Percentiles rank a stretch among this genome's conserved stretches.
These are phyloP conservation scores for Petrocephalus schoutedeni DNA, from an alignment of 2,797 vertebrate genomes.

Conservation along the genomic window DNA sequence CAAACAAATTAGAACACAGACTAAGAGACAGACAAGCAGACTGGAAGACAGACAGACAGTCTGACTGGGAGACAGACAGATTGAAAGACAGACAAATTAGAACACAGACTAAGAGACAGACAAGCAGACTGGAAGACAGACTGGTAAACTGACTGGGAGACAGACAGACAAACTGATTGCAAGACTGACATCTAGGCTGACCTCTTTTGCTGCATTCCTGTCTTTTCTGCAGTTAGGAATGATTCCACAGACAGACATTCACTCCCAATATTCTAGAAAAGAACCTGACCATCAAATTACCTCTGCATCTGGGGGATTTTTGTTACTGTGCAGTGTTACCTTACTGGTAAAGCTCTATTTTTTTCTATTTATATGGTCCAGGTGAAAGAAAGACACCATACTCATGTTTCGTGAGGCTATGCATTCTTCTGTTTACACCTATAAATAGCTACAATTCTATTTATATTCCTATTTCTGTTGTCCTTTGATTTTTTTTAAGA, in stretches of 20 bases:
- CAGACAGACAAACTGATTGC: not conserved
- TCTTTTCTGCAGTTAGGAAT: not conserved
- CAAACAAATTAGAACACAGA: too few species aligned
- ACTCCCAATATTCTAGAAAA: not conserved
- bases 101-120: too few species aligned
- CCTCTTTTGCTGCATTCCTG: not conserved
- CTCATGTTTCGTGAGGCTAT: constrained; percentile 44
- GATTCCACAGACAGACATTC: not conserved
- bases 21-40: too few species aligned
- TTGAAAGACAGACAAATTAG: too few species aligned
- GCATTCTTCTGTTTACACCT: constrained; percentile 46
- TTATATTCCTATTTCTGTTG: constrained; percentile 42
- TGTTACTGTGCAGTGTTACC: constrained; percentile 31
- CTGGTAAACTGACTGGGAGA: too few species aligned
- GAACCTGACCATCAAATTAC: not conserved
- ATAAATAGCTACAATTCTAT: constrained; percentile 60
- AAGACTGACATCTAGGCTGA: not conserved
- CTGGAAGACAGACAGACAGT: too few species aligned
- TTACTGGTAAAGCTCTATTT: constrained; percentile 33
- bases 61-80: too few species aligned
- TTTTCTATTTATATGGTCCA: constrained; percentile 9
- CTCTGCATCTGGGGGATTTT: constrained; percentile 23
- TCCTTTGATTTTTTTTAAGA: constrained; percentile 51
- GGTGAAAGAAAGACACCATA: constrained; percentile 22
- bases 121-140: too few species aligned